phyloP scores from a whole-genome alignment of 2,113 vertebrate genomes.

The Hemiprocne comata region DNA sequence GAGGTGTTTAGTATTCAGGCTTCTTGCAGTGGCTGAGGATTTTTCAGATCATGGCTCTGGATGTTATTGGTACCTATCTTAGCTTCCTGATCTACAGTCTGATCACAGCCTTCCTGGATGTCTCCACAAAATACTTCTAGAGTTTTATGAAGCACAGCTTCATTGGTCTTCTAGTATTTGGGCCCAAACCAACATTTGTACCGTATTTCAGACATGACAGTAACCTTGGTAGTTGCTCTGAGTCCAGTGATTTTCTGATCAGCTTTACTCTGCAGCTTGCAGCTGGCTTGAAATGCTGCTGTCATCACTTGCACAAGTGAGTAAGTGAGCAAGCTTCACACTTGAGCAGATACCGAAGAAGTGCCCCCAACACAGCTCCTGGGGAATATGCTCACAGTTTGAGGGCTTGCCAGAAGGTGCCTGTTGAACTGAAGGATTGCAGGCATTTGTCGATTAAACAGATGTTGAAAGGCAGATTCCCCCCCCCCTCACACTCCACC shows the following conservation, averaged over 20 bases:
- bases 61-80: not conserved
- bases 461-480: not conserved
- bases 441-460: not conserved
- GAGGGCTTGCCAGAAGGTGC: not conserved
- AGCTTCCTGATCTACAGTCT: not conserved
- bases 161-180: not conserved
- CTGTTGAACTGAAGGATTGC: not conserved
- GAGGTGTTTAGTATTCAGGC: not conserved
- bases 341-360: not conserved
- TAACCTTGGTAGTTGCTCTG: not conserved
- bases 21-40: not conserved
- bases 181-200: not conserved
- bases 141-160: not conserved
- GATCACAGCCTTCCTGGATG: not conserved
- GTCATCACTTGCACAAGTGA: not conserved
- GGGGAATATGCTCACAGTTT: rapidly evolving
- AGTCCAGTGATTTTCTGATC: not conserved
- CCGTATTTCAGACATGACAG: not conserved
- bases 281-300: not conserved
- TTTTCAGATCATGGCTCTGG: not conserved
- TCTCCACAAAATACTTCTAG: not conserved
- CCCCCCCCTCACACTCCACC: not conserved
- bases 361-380: not conserved
- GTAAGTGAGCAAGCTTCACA: not conserved
- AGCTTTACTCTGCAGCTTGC: not conserved